Base-by-base conservation (phyloP, 2,797 vertebrate genomes). In the Melanotaenia boesemani region DNA sequence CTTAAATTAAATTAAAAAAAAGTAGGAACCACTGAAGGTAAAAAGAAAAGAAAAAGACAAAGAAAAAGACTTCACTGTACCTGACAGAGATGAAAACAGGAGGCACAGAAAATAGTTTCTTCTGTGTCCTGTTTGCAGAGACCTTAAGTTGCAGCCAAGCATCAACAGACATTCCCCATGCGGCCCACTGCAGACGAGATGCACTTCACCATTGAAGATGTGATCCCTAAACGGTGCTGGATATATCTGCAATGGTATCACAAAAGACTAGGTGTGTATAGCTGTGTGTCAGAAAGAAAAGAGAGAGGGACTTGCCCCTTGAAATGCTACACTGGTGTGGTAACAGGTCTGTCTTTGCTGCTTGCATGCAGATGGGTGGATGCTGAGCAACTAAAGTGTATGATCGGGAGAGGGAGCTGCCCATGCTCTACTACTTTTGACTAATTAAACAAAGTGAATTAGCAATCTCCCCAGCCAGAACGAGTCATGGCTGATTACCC, bases 381-480 rank as follows among this genome's bases (percentile, higher is more conserved):
- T 79, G 77, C 72, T 79, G 83, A 79, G 79, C 77, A 70, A 12
- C 30, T 28, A 34, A 76, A 86, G 82, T 7, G 62, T 58, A 37
- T 84, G 85, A 80, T 82, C 80, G 44, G 22, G 83, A 84, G 81
- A 77, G 78, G 70, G 79, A 88, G 84, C 80, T 60, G 63, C 34
- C 57, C 28, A 64, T 81, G 81, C 85, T 88, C 82, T 84, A 91
- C 86, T 91, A 92, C 90, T 88, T 90, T 92, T 90, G 88, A 89
- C 84, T 93, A 92, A 92, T 90, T 88, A 89, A 90, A 91, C 91
- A 92, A 92, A 92, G 90, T 91, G 88, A 93, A 92, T 92, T 89
- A 92, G 76, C 81, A 82, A 81, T 87, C 87, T 92, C 86, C 86
- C 86, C 89, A 90, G 89, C 87, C 91, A 91, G 89, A 91, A 86